These are phyloP conservation scores for Drosophila gunungcola DNA, from an alignment of 1,140 invertebrate genomes.

Conservation along the genomic window DNA sequence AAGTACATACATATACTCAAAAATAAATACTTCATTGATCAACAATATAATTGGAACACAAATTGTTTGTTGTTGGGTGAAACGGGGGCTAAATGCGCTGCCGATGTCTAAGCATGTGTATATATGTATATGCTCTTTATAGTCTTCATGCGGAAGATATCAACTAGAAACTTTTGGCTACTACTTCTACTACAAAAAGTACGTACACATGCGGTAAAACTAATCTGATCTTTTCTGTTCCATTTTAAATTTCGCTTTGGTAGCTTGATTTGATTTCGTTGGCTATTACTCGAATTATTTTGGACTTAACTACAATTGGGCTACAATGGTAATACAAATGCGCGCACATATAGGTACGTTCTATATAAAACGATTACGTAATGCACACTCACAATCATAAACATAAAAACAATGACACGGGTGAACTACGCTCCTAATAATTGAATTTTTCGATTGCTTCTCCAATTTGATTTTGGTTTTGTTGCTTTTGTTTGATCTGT, in stretches of 20 bases:
- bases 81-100: conserved; percentile 33
- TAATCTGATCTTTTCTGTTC: conserved; percentile 31
- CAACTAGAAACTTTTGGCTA: conserved; percentile 63
- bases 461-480: conserved; percentile 55
- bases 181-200: conserved; percentile 59
- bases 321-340: conserved; percentile 53
- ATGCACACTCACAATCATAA: conserved; percentile 40
- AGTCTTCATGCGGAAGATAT: conserved; percentile 56
- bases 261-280: conserved; percentile 49
- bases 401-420: conserved; percentile 54
- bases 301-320: conserved; percentile 57
- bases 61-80: conserved; percentile 21
- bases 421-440: conserved; percentile 75
- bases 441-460: conserved; percentile 81
- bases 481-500: conserved; percentile 49
- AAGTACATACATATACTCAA: conserved; percentile 44
- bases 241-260: conserved; percentile 64
- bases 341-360: conserved; percentile 22
- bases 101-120: conserved; percentile 14
- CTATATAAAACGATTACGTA: conserved; percentile 49
- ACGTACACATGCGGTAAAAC: conserved; percentile 28
- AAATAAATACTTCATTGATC: conserved; percentile 69
- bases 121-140: conserved; percentile 23
- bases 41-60: conserved; percentile 59
- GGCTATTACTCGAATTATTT: conserved; percentile 71